Evolutionary conservation across 1,140 invertebrate species (phyloP).

Genomic region (Camponotus floridanus): DNA sequence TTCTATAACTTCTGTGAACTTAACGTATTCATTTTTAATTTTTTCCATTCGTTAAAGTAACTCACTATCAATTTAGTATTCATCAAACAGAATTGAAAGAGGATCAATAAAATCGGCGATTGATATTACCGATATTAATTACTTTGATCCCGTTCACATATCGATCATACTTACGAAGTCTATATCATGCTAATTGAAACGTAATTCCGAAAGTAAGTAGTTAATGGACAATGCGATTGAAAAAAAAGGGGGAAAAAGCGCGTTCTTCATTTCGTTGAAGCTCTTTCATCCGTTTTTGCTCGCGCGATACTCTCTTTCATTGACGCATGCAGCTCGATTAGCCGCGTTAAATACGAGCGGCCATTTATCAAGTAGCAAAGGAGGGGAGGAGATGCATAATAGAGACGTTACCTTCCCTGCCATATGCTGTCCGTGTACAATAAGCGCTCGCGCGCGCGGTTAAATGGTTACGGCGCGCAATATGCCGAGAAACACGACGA

Average conservation of each 20-base stretch:
- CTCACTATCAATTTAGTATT: not conserved
- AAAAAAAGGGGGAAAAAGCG: not conserved
- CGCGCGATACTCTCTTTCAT: conserved; percentile 36
- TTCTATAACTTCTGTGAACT: not conserved
- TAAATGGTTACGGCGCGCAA: conserved; percentile 78
- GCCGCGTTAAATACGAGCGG: conserved; percentile 74
- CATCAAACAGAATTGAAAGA: not conserved
- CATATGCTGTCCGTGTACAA: conserved; percentile 79
- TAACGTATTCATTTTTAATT: not conserved
- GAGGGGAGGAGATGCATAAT: conserved; percentile 71
- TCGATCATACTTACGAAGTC: not conserved
- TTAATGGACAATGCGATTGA: conserved; percentile 22
- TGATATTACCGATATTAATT: conserved; percentile 12
- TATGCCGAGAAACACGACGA: conserved; percentile 77
- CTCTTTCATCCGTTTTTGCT: not conserved
- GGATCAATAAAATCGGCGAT: not conserved
- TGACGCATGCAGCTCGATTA: conserved; percentile 73
- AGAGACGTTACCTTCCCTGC: conserved; percentile 80
- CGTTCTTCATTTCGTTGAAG: conserved; percentile 8
- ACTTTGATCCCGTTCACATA: not conserved
- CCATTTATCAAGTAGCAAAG: conserved; percentile 78
- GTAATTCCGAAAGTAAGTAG: conserved; percentile 15
- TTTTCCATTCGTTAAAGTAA: not conserved
- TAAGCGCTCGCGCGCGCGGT: conserved; percentile 72
- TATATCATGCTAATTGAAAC: conserved; percentile 34